These are phyloP conservation scores for Acropora yongei DNA, from an alignment of 64 coral and sea anemone species.

Conservation along the genomic window DNA sequence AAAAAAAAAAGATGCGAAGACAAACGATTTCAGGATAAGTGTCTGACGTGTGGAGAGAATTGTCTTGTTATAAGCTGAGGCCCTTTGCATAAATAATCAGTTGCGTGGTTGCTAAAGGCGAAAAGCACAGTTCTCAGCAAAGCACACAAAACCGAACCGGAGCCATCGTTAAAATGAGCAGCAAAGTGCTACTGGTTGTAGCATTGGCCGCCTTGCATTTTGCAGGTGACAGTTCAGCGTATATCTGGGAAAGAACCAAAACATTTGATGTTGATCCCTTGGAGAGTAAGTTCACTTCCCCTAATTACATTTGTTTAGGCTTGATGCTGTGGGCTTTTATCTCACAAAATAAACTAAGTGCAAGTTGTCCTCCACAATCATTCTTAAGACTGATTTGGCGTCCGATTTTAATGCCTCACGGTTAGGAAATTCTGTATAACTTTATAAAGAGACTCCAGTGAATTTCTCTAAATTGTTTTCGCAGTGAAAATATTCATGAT, in stretches of 20 bases:
- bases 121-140: not conserved
- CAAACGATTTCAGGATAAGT: not conserved
- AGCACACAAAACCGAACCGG: not conserved
- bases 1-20: not conserved
- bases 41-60: not conserved
- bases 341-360: too few relatives aligned
- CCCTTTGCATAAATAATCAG: not conserved
- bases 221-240: not conserved
- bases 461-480: too few relatives aligned
- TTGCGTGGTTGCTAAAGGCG: not conserved
- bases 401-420: too few relatives aligned
- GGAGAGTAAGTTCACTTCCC: not conserved
- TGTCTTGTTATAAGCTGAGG: not conserved
- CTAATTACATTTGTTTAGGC: not conserved
- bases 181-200: not conserved
- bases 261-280: not conserved
- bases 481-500: too few relatives aligned
- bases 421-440: too few relatives aligned
- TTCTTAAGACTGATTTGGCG: too few relatives aligned
- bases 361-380: too few relatives aligned
- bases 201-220: not conserved
- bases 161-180: not conserved
- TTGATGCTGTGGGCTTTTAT: not conserved
- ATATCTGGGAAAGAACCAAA: constrained; percentile 22
- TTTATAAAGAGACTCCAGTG: too few relatives aligned